Evolutionary conservation across 1,140 invertebrate genomes (phyloP), one percentile per base, ranked within the genome.

Genomic region (Meloidogyne floridensis): DNA sequence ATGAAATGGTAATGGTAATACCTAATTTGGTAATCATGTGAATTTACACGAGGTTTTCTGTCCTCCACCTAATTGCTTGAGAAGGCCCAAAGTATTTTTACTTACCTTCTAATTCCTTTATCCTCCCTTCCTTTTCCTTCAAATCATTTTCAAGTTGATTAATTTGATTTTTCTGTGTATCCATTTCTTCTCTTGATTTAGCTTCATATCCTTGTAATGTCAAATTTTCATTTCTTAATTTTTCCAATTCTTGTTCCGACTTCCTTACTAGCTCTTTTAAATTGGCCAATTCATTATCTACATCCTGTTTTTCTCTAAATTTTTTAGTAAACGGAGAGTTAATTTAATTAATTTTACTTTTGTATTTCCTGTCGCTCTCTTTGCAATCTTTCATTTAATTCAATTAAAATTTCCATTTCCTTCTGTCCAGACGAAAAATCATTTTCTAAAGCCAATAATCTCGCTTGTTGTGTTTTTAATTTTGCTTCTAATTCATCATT

Each of bases 401-500:
- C 88, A 71, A 85, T 89, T 11, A 90, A 78, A 42, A 81, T 83
- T 77, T 87, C 86, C 9, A 90, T 84, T 80, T 89, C 88, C 20
- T 87, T 88, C 71, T 69, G 56, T 42, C 80, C 72, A 11, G 87
- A 72, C 13, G 72, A 53, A 43, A 90, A n/a, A 65, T 89, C 88
- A 77, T 89, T 89, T 75, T 89, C 88, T 2, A 89, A 71, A 15
- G 82, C 83, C 54, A 76, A 72, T 11, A 81, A 47, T 76, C 88
- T 90, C 32, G 87, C 86, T 82, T 88, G 88, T 11, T 76, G 83
- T 32, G 80, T 87, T 83, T 89, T 89, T 51, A 90, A 81, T 72
- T 90, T 87, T 3, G 89, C 84, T 75, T 89, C 89, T 13, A 89
- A 74, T 72, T 89, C 88, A 72, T 89, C 88, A 70, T 90, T 90